Evolutionary conservation across 2,113 vertebrate species (phyloP).

Genomic region (Sebastes fasciatus): DNA sequence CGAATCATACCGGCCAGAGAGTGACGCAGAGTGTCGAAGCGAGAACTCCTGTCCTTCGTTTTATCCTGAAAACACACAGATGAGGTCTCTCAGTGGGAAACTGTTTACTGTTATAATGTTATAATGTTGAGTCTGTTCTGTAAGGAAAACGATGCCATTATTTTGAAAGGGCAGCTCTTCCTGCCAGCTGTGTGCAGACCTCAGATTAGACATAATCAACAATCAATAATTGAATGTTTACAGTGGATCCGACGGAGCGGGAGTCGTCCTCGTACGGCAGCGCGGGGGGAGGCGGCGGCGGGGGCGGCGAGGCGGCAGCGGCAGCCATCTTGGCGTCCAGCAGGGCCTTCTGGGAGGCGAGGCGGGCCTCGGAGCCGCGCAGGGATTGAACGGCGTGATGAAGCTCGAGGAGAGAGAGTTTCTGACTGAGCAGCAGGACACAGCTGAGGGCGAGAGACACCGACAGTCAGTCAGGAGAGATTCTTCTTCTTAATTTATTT

Average conservation of each 20-base stretch:
- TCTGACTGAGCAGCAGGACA: conserved; percentile 89
- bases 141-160: background rate
- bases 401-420: conserved; percentile 92
- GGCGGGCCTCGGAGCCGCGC: conserved; percentile 90
- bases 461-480: conserved; percentile 5
- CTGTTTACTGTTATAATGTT: too few relatives aligned
- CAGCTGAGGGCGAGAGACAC: conserved; percentile 54
- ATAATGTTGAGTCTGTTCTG: too few relatives aligned
- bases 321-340: conserved; percentile 89
- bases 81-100: too few relatives aligned
- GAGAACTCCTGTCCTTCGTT: conserved; percentile 91
- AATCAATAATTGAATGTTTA: conserved; percentile 58
- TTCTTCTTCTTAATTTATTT: background rate
- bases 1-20: conserved; percentile 97
- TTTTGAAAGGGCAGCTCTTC: background rate
- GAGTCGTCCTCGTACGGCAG: conserved; percentile 96
- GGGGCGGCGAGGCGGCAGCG: conserved; percentile 86
- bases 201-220: background rate
- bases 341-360: conserved; percentile 92
- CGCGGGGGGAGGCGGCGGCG: conserved; percentile 90
- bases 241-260: conserved; percentile 94
- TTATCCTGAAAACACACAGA: conserved; percentile 87
- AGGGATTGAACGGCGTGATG: conserved; percentile 93
- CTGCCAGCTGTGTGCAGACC: background rate
- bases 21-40: conserved; percentile 95